Evolutionary conservation across 2,888 invertebrate genomes (phyloP), one percentile per base, ranked within the genome.

Genomic region (Nomada goodeniana): DNA sequence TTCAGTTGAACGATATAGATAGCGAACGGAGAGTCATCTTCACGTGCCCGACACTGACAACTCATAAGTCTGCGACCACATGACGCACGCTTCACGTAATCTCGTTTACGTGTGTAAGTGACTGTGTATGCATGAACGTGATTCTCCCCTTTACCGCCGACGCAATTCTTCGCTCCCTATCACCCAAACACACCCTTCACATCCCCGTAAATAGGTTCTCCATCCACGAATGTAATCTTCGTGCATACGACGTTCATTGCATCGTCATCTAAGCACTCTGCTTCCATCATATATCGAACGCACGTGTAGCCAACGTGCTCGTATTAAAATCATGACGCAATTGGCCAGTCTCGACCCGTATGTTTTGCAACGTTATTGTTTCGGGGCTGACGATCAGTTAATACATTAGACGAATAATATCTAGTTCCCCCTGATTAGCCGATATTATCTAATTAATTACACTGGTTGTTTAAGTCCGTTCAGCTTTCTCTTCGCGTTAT

Each of bases 1-100:
- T 53, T 67, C 59, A 50, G 47, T 29, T 9, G 55, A 64, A 60
- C 55, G 63, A 61, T 72, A 65, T 70, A 76, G 68, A 72, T 68
- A 53, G 26, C 42, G 63, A 11, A 50, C 29, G 61, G 72, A 53
- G 80, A 85, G 83, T 85, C 77, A 84, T 89, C 83, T 85, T 90
- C 88, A 80, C 86, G 82, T 89, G 89, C 86, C 78, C 83, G 80
- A 52, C 55, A 74, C 73, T 82, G 84, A 86, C 82, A 84, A 88
- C 80, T 85, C 86, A 71, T 80, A 85, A 83, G 78, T 84, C 52
- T 68, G 68, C 80, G 42, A 63, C 71, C 75, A 84, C 72, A 80
- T 70, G 82, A 82, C 86, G 82, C 76, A 70, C 72, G 70, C 76
- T 76, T 86, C 84, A 76, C 88, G 80, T 88, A 89, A 89, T 88